A percentile compares a stretch with the other conserved stretches of the same genome.
Evolutionary conservation across 2,888 invertebrate genomes (phyloP).

Genomic region (Aethes cnicana): DNA sequence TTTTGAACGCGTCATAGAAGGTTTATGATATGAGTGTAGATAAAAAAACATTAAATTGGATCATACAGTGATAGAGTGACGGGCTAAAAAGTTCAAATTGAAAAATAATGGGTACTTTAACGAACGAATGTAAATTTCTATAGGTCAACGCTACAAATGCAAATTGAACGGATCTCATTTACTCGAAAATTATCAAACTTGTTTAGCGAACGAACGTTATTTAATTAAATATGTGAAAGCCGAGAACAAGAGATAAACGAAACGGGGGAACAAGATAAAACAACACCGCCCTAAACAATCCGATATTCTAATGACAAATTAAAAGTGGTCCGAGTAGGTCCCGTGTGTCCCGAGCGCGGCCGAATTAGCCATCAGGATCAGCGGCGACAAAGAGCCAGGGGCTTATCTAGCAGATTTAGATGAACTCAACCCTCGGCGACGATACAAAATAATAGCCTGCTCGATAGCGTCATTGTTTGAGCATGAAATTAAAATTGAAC

Average conservation of each 20-base stretch:
- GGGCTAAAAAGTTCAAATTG: neutral
- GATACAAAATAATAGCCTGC: conserved; percentile 79
- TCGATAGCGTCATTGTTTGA: conserved; percentile 82
- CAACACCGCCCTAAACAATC: conserved; percentile 54
- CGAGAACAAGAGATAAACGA: conserved; percentile 45
- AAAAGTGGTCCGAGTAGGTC: conserved; percentile 49
- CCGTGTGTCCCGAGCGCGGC: conserved; percentile 38
- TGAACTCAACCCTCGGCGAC: conserved; percentile 76
- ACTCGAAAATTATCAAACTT: conserved; percentile 55
- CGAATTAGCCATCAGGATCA: conserved; percentile 74
- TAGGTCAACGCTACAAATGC: conserved; percentile 56
- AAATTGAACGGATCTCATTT: conserved; percentile 51
- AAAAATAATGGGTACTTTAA: neutral
- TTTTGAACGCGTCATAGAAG: too few species aligned
- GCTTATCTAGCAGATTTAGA: conserved; percentile 80
- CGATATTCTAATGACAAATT: conserved; percentile 66
- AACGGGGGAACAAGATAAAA: conserved; percentile 51
- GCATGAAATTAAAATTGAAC: conserved; percentile 83
- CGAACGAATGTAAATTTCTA: conserved; percentile 35
- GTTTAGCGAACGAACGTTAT: conserved; percentile 47
- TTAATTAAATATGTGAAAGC: conserved; percentile 64
- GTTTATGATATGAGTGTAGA: too few species aligned
- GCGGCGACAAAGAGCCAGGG: conserved; percentile 72
- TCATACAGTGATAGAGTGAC: neutral
- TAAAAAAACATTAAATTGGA: too few species aligned